Evolutionary conservation across 2,113 vertebrate genomes (phyloP), one percentile per base, ranked within the genome.

Genomic region (Dendropsophus ebraccatus): DNA sequence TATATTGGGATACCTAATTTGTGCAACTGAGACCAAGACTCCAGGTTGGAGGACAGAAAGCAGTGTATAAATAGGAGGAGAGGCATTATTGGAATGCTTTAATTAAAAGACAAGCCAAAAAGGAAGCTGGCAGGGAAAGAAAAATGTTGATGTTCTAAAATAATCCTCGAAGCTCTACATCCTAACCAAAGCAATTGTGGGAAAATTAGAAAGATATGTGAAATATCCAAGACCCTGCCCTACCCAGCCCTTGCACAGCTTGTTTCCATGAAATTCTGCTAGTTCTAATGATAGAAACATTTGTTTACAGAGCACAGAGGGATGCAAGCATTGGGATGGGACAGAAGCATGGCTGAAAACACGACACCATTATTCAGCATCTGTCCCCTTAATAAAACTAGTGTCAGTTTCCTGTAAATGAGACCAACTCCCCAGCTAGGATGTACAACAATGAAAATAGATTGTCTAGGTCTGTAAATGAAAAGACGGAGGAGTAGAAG

Each of bases 231-330:
- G 67, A 28, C 13, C 50, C 23, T 23, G 25, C 23, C 85, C 6
- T 88, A 86, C 52, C 67, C 49, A 47, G 83, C 41, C 62, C 7
- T 52, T 28, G 25, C 12, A 67, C 49, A 70, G 52, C 49, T 17
- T 45, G 54, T 49, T 87, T 88, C n/a, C 49, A 87, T 52, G 30
- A 35, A 84, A 16, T 78, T 87, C 84, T 79, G 88, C 87, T 84
- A 21, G 12, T n/a, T 88, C 83, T 60, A 54, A 74, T n/a, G 28
- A 23, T 2, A 17, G 88, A 2, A 84, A 41, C 56, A 83, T 76
- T 73, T 45, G 60, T 86, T 87, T 70, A 70, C 23, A 28, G 45
- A n/a, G 72, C 80, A 32, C 8, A 19, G 45, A 83, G 14, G 54
- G 45, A 67, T 82, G 87, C 17, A 49, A 49, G n/a, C 7, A 67